These are phyloP conservation scores for Festucalex cinctus DNA, from an alignment of 2,113 vertebrate genomes.

Conservation along the genomic window DNA sequence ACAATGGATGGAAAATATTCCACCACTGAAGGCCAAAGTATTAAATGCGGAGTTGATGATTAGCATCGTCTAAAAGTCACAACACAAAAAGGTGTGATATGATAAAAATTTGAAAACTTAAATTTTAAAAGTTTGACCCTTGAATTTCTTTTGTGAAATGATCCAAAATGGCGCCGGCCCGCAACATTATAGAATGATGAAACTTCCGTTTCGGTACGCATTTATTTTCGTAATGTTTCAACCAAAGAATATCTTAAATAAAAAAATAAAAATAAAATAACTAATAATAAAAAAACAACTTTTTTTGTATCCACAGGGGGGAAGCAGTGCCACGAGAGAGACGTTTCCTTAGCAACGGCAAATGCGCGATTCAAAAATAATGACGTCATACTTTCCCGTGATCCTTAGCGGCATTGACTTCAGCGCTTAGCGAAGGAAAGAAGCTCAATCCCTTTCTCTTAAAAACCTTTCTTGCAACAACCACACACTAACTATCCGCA, in stretches of 20 bases:
- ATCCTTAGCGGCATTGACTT: constrained; percentile 58
- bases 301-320: neutral
- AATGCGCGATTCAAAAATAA: constrained; percentile 76
- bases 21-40: no score
- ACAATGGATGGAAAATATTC: no score
- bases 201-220: neutral
- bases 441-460: constrained; percentile 28
- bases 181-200: neutral
- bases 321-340: neutral
- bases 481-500: neutral
- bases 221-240: no score
- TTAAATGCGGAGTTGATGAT: no score
- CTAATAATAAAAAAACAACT: no score
- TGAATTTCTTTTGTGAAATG: neutral
- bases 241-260: neutral
- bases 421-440: constrained; percentile 45
- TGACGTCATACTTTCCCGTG: constrained; percentile 74
- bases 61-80: no score
- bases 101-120: neutral
- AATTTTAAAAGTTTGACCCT: neutral
- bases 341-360: constrained; percentile 71
- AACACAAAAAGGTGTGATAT: no score
- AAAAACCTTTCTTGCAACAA: constrained; percentile 7
- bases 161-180: neutral
- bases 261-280: no score